Percentiles rank a stretch among this genome's conserved stretches.
Evolutionary conservation across 1,140 invertebrate genomes (phyloP).

Genomic region (Gryon sp.): DNA sequence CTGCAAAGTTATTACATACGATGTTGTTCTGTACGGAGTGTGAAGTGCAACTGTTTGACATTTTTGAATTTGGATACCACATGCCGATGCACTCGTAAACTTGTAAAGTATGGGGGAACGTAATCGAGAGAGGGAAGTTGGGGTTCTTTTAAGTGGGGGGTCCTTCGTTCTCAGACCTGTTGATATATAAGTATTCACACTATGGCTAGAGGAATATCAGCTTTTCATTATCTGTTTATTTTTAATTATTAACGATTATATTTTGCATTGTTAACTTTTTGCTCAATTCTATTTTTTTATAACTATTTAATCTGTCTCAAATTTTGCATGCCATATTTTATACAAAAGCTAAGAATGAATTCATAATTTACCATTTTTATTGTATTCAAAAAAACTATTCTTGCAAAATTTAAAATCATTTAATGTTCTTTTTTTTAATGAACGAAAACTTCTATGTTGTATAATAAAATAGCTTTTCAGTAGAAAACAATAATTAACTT

Average conservation of each 20-base stretch:
- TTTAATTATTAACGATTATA: slow-evolving; percentile 2
- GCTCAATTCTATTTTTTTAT: no score
- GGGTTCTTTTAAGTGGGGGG: slow-evolving; percentile 66
- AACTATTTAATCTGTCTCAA: no score
- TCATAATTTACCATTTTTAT: no score
- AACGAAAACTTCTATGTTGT: no score
- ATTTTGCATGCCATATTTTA: no score
- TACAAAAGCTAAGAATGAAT: no score
- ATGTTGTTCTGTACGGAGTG: slow-evolving; percentile 61
- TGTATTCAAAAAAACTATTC: no score
- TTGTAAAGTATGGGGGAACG: slow-evolving; percentile 68
- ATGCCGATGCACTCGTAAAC: slow-evolving; percentile 77
- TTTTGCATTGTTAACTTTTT: no score
- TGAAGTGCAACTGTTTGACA: slow-evolving; percentile 79
- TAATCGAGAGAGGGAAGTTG: slow-evolving; percentile 64
- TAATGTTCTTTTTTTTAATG: no score
- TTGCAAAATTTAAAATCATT: no score
- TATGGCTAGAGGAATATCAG: slow-evolving; percentile 56
- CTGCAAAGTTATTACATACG: slow-evolving; percentile 18
- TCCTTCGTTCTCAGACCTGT: slow-evolving; percentile 74
- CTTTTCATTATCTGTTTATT: slow-evolving; percentile 36
- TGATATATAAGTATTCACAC: slow-evolving; percentile 79
- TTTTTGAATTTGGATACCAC: slow-evolving; percentile 78
- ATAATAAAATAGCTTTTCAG: no score
- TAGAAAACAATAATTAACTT: no score